Conservation (phyloP, 2,113 vertebrate species). For the Sapayoa aenigma region DNA sequence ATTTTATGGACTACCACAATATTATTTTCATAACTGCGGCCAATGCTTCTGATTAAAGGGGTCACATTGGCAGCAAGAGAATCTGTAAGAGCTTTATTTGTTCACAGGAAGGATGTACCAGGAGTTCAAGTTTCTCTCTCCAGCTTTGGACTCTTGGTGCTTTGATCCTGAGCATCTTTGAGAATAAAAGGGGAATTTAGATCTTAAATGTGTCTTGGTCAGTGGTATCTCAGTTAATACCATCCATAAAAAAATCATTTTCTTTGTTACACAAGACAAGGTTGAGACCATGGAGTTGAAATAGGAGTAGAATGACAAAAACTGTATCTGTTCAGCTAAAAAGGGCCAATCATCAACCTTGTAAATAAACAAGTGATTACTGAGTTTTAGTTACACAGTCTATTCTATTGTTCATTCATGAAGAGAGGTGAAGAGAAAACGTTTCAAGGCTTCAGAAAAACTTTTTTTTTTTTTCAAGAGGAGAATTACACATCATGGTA, state of each 20-base stretch:
- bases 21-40: neutral
- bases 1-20: neutral
- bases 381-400: neutral
- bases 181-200: slow-evolving; percentile 42
- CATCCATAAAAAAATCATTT: neutral
- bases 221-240: neutral
- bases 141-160: neutral
- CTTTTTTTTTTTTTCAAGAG: neutral
- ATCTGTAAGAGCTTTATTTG: neutral
- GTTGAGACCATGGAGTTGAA: neutral
- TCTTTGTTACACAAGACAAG: neutral
- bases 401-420: neutral
- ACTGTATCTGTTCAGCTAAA: neutral
- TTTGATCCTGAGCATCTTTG: slow-evolving; percentile 26
- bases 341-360: neutral
- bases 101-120: neutral
- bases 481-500: neutral
- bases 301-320: neutral
- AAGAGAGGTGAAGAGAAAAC: neutral
- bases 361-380: neutral
- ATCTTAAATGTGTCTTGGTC: neutral
- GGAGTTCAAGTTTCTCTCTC: slow-evolving; percentile 12
- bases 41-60: neutral
- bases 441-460: neutral
- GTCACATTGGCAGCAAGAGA: neutral